Conservation (phyloP, 2,113 vertebrate genomes). For the Coptodon bakossiorum region DNA sequence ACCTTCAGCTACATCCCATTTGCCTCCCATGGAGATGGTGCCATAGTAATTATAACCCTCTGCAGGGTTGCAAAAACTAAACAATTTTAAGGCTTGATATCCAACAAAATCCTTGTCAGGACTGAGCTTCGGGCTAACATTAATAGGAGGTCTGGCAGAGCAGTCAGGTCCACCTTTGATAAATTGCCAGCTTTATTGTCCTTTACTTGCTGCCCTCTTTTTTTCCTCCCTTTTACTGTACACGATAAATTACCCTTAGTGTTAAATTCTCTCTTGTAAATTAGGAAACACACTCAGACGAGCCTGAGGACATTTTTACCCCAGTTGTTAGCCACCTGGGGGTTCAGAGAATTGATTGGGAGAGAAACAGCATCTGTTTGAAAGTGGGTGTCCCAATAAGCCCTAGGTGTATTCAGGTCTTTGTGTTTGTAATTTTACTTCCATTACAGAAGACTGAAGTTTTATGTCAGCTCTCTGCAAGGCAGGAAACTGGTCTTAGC, state of each 20-base stretch:
- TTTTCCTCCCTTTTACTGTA: conserved; percentile 10
- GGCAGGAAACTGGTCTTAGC: neutral
- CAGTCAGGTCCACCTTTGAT: conserved; percentile 42
- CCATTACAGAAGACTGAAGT: neutral
- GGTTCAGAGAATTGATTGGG: conserved; percentile 25
- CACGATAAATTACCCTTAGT: conserved; percentile 38
- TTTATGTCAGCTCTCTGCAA: neutral
- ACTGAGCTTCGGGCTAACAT: conserved; percentile 23
- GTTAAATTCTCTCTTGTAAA: conserved; percentile 24
- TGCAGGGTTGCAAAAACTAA: conserved; percentile 24
- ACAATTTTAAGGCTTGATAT: conserved; percentile 40
- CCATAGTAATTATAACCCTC: conserved; percentile 57
- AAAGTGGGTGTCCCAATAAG: neutral
- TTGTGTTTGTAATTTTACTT: neutral
- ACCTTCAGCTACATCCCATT: conserved; percentile 46
- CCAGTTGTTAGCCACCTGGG: conserved; percentile 24
- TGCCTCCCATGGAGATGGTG: conserved; percentile 44
- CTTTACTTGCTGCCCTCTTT: conserved; percentile 37
- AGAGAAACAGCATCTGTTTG: neutral
- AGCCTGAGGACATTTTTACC: conserved; percentile 6
- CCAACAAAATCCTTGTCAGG: conserved; percentile 19
- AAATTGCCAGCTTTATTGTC: conserved; percentile 37
- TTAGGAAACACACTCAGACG: conserved; percentile 16
- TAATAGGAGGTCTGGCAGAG: conserved; percentile 35
- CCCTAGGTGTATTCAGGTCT: neutral